Base-by-base conservation (phyloP, 1,140 invertebrate species). In the Drosophila lini region DNA sequence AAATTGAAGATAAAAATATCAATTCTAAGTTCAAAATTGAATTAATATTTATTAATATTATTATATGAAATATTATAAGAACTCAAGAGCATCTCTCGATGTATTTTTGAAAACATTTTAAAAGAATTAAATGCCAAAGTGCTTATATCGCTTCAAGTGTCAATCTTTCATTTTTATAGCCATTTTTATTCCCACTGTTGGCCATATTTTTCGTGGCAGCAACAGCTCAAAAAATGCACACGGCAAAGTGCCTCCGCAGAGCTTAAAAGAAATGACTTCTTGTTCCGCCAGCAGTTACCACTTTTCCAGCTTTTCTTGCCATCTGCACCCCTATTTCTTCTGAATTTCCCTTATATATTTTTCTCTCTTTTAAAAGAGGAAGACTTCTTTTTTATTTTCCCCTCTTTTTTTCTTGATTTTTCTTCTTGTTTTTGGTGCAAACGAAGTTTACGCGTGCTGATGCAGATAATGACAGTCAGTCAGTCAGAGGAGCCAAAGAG, bases 381-480 rank as follows among this genome's bases (percentile, higher is more conserved):
- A 3, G 52, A 22, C 1, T 19, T 22, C 1, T 22, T 36, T 42
- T 41, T 25, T 48, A 16, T 34, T 38, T 58, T 36, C n/a, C 40
- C 13, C 13, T 5, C 13, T 47, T 67, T 44, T 34, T 19, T 41
- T 48, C 42, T 55, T 73, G 76, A 48, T 78, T 48, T 57, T 55
- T 80, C 1, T 45, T 32, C 41, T 34, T 40, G 32, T 56, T 76
- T 70, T 75, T 56, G 60, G 76, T 89, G 76, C 68, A 83, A 83
- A 88, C 84, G 83, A 86, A 86, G 83, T 86, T 86, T 88, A 83
- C 84, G 83, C 83, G 83, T 86, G 80, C 83, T 88, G 83, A 86
- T 82, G 82, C 76, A 86, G 68, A 75, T 86, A 86, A 86, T 86
- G 79, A 77, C 79, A 82, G 83, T 80, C 75, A 76, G 83, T 71